These are phyloP conservation scores for Diplogasteroides magnus DNA, from an alignment of 1,140 invertebrate species.

Conservation along the genomic window DNA sequence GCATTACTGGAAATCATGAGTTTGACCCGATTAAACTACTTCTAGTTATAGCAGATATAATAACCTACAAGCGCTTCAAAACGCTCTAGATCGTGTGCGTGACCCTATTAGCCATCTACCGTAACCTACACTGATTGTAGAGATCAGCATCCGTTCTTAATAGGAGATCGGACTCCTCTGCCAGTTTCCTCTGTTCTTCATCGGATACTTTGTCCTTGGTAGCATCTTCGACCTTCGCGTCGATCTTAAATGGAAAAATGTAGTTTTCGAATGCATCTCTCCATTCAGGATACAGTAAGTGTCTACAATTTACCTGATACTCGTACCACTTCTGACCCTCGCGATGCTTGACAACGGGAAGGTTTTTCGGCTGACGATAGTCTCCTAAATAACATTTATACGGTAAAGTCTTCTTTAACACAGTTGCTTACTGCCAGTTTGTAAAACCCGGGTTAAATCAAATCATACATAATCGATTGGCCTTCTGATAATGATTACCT, in stretches of 20 bases:
- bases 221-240: not conserved
- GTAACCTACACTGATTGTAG: not conserved
- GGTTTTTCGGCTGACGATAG: slow-evolving; percentile 7
- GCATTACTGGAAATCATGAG: slow-evolving; percentile 4
- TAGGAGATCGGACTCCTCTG: not conserved
- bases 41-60: too few relatives aligned
- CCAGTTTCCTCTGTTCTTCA: not conserved
- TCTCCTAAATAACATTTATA: too few relatives aligned
- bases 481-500: too few relatives aligned
- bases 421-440: too few relatives aligned
- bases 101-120: not conserved
- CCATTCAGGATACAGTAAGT: not conserved
- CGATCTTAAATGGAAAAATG: not conserved
- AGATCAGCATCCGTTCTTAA: not conserved
- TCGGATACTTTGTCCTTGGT: not conserved
- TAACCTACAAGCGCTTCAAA: too few relatives aligned
- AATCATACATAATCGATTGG: too few relatives aligned
- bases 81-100: too few relatives aligned
- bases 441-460: too few relatives aligned
- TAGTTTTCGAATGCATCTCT: not conserved
- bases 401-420: too few relatives aligned
- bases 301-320: slow-evolving; percentile 3
- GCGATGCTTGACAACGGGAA: slow-evolving; percentile 7
- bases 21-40: too few relatives aligned
- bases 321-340: slow-evolving; percentile 15